A percentile compares a stretch with the other conserved stretches of the same genome.
phyloP scores from a whole-genome alignment of 2,113 vertebrate species.

The Urocynchramus pylzowi region DNA sequence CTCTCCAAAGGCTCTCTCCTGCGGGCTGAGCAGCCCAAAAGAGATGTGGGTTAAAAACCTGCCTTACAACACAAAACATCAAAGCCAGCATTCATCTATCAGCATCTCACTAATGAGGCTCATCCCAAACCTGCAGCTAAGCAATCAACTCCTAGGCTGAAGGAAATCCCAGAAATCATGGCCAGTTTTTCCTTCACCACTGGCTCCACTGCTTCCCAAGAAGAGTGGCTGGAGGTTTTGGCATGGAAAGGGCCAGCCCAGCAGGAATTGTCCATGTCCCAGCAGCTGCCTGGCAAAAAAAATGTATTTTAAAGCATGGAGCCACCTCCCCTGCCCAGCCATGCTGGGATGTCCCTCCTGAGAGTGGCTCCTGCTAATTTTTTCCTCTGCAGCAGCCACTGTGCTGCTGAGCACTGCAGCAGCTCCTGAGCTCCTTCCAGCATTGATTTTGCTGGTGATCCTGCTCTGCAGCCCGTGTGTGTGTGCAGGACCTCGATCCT shows the following conservation, averaged over 20 bases:
- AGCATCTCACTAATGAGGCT: neutral
- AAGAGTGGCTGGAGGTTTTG: neutral
- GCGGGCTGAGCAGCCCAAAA: neutral
- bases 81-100: neutral
- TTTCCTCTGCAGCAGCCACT: neutral
- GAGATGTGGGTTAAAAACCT: neutral
- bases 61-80: neutral
- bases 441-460: neutral
- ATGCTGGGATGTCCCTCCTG: neutral
- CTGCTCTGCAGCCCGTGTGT: neutral
- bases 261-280: neutral
- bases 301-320: neutral
- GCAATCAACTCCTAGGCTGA: neutral
- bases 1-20: neutral
- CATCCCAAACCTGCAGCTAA: neutral
- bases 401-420: neutral
- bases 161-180: accelerated
- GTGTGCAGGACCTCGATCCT: neutral
- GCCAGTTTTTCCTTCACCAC: neutral
- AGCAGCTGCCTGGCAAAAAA: neutral
- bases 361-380: neutral
- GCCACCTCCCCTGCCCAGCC: neutral
- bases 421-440: neutral
- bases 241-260: neutral
- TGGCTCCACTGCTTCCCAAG: neutral